Percentiles rank a stretch among this genome's conserved stretches.
Conservation (phyloP, 2,888 invertebrate species). For the Mamestra brassicae region DNA sequence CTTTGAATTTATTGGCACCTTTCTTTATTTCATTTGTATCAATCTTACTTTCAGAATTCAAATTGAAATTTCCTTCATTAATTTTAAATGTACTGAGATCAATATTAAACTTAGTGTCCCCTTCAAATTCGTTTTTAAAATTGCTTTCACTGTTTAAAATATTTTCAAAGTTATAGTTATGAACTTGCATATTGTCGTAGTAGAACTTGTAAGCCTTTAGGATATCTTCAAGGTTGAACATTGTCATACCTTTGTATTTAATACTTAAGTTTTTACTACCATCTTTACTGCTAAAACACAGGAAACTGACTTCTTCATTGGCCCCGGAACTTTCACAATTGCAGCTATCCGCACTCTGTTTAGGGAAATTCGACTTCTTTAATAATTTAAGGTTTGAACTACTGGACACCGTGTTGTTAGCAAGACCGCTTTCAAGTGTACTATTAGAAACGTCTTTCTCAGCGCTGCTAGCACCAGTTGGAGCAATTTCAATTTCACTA, state of each 20-base stretch:
- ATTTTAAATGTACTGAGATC: conserved; percentile 12
- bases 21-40: conserved; percentile 21
- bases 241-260: conserved; percentile 25
- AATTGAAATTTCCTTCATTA: conserved; percentile 1
- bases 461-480: background rate
- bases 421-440: background rate
- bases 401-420: background rate
- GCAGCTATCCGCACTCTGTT: background rate
- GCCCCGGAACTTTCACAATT: background rate
- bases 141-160: conserved; percentile 1
- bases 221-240: conserved; percentile 33
- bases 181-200: background rate
- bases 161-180: conserved; percentile 14
- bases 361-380: background rate
- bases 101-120: background rate
- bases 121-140: background rate
- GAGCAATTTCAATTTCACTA: background rate
- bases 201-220: conserved; percentile 30
- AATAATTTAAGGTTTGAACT: background rate
- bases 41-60: conserved; percentile 12
- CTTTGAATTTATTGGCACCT: background rate
- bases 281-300: conserved; percentile 38
- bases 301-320: conserved; percentile 18
- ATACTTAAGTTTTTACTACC: conserved; percentile 26
- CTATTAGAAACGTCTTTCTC: background rate